A percentile compares a stretch with the other conserved stretches of the same genome.
These are phyloP conservation scores for Thamnaconus septentrionalis DNA, from an alignment of 2,113 vertebrate genomes.

Conservation along the genomic window DNA sequence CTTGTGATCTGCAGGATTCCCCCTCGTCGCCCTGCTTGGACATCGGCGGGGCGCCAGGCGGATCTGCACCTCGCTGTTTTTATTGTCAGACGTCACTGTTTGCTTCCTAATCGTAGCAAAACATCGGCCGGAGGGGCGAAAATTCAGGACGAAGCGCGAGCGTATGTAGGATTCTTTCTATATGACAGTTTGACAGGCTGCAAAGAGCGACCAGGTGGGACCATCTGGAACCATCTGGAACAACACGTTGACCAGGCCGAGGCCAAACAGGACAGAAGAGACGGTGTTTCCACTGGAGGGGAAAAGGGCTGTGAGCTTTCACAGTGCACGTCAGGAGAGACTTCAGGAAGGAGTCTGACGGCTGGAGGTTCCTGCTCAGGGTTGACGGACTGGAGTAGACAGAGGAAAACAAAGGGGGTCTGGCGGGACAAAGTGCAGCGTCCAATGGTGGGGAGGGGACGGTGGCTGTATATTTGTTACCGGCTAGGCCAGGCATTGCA, in stretches of 20 bases:
- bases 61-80: constrained; percentile 31
- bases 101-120: background rate
- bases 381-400: background rate
- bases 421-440: no score
- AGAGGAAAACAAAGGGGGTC: background rate
- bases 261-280: constrained; percentile 18
- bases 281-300: constrained; percentile 31
- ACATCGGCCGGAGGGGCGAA: no score
- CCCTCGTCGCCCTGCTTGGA: constrained; percentile 47
- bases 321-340: constrained; percentile 29
- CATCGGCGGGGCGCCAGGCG: constrained; percentile 33
- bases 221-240: constrained; percentile 21
- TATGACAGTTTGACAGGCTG: background rate
- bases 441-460: no score
- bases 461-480: no score
- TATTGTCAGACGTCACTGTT: constrained; percentile 26
- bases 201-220: background rate
- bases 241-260: constrained; percentile 10
- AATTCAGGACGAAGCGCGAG: background rate
- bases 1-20: constrained; percentile 40
- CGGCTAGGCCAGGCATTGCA: no score
- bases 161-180: no score
- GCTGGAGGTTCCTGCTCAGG: constrained; percentile 19
- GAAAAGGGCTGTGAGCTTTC: constrained; percentile 7
- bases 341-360: constrained; percentile 35